Conservation (phyloP, 64 coral and sea anemone genomes). For the Anthopleura sola region DNA sequence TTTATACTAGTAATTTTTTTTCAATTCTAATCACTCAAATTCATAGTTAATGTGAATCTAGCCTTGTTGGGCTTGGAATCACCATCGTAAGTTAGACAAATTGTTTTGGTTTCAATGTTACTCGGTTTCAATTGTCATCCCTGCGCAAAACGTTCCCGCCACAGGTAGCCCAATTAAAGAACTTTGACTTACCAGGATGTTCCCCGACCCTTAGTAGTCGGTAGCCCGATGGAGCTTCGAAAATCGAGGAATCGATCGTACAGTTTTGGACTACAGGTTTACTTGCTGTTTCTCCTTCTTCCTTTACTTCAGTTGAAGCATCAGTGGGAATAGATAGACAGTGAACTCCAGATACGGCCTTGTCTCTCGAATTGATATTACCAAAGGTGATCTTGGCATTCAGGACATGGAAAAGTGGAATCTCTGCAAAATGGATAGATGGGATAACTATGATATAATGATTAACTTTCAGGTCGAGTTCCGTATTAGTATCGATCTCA, state of each 20-base stretch:
- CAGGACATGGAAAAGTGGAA: slow-evolving; percentile 96
- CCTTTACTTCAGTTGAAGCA: not conserved
- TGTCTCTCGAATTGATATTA: slow-evolving; percentile 82
- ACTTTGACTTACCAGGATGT: slow-evolving; percentile 31
- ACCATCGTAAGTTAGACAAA: no score
- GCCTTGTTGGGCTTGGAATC: no score
- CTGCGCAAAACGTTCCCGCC: no score
- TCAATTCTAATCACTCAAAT: no score
- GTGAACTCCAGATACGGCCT: slow-evolving; percentile 47
- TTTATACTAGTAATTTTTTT: no score
- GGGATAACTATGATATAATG: not conserved
- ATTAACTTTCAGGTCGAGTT: no score
- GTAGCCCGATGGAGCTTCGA: slow-evolving; percentile 78
- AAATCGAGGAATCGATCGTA: slow-evolving; percentile 70
- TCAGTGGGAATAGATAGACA: not conserved
- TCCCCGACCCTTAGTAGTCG: slow-evolving; percentile 63
- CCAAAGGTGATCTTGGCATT: slow-evolving; percentile 98
- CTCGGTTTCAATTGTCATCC: no score
- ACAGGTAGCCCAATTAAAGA: not conserved
- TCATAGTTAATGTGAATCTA: no score
- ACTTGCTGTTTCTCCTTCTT: not conserved
- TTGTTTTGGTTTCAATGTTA: no score
- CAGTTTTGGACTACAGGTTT: slow-evolving; percentile 19
- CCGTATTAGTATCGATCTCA: no score
- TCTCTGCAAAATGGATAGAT: slow-evolving; percentile 57